Evolutionary conservation across 1,140 invertebrate genomes (phyloP), one percentile per base, ranked within the genome.

Genomic region (Phenacoccus solenopsis): DNA sequence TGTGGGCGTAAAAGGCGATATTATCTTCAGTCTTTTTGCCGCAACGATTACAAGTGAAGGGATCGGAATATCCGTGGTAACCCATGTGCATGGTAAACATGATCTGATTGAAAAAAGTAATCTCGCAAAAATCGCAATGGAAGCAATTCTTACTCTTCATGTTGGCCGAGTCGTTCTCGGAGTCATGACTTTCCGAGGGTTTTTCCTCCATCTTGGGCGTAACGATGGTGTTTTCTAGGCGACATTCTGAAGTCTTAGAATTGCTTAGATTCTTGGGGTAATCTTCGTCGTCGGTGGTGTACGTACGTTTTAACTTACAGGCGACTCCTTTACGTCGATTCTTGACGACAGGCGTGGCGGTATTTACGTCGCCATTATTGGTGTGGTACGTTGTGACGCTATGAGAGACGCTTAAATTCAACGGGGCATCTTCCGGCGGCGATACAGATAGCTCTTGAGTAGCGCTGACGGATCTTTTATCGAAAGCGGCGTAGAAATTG

Each of bases 51-150:
- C 96, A 98, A 72, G 89, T 90, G 78, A 92, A 97, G 0, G 96
- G 95, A 78, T 96, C 86, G 70, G 88, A 83, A 80, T 86, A 90
- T 1, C 89, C 90, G 78, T 99, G 96, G 79, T 93, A 98, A 69
- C 92, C 91, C 91, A 96, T 96, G 80, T 99, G 96, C 76, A 97
- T 90, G 0, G 88, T 89, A 80, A 94, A 95, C 85, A 98, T 90
- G 9, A 93, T 86, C 28, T 87, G 84, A 76, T 98, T 91, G n/a
- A 86, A 86, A 78, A 98, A 98, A 2, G 85, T 83, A 27, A 98
- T 94, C 74, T 91, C 88, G 79, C 96, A 98, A 77, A 89, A 90
- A 28, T 86, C 82, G 77, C 96, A 98, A 70, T 84, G 83, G 75
- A 87, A 88, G 35, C 2, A 27, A 16, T 27, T 24, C 59, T 64